Conservation (phyloP, 2,888 invertebrate species). For the Diabrotica balteata region DNA sequence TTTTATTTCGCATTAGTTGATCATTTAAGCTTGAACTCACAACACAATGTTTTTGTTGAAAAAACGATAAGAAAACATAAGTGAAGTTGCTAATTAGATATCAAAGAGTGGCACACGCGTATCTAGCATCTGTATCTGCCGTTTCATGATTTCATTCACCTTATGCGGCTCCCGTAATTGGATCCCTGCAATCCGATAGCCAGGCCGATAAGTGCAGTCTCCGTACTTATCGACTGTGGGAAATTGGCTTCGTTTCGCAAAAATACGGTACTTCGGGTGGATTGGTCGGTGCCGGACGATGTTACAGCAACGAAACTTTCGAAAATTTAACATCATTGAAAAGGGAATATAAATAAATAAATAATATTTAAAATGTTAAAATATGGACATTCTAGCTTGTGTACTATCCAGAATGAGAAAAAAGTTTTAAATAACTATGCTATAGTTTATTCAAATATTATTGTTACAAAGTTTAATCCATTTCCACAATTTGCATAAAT, state of each 20-base stretch:
- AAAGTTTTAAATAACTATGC: no score
- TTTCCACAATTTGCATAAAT: no score
- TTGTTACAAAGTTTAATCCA: no score
- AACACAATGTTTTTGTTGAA: not conserved
- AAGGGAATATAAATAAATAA: not conserved
- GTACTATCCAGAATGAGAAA: no score
- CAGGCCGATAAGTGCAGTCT: slow-evolving; percentile 56
- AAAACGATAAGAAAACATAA: slow-evolving; percentile 22
- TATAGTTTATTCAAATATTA: no score
- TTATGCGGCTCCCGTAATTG: slow-evolving; percentile 61
- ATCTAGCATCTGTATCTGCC: slow-evolving; percentile 55
- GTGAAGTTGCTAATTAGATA: slow-evolving; percentile 55
- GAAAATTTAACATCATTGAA: not conserved
- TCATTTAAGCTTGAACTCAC: no score
- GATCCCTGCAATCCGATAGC: slow-evolving; percentile 59
- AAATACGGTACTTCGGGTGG: slow-evolving; percentile 37
- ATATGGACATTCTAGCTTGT: no score
- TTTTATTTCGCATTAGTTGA: no score
- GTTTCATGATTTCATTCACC: slow-evolving; percentile 61
- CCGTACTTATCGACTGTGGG: slow-evolving; percentile 58
- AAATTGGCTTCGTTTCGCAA: slow-evolving; percentile 49
- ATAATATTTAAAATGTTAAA: no score
- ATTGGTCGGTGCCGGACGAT: slow-evolving; percentile 7
- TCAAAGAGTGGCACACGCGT: slow-evolving; percentile 55
- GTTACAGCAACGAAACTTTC: slow-evolving; percentile 7